phyloP scores from a whole-genome alignment of 2,888 invertebrate species.

The Himalopsyche tibetana region DNA sequence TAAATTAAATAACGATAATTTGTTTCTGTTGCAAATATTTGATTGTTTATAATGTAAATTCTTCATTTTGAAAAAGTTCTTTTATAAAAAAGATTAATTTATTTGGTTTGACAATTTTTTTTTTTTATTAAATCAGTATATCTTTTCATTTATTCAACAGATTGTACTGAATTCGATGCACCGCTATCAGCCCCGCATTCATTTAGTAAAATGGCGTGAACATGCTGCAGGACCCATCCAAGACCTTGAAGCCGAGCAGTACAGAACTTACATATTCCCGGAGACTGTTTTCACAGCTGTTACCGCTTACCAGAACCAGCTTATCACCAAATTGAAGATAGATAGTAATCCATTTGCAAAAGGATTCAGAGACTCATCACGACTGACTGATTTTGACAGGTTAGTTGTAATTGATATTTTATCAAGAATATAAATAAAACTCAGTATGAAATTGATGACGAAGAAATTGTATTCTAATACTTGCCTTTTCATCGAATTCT shows the following conservation, averaged over 20 bases:
- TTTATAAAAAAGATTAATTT: no score
- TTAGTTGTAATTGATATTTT: conserved; percentile 69
- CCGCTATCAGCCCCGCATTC: conserved; percentile 98
- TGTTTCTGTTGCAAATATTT: no score
- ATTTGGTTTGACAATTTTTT: no score
- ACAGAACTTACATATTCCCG: conserved; percentile 96
- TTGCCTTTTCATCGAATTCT: no score
- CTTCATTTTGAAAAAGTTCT: no score
- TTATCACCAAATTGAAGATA: conserved; percentile 98
- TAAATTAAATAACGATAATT: no score
- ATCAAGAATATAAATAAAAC: no score
- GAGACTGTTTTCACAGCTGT: conserved; percentile 99
- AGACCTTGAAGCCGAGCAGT: conserved; percentile 93
- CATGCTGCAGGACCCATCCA: conserved; percentile 84
- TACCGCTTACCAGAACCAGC: conserved; percentile 99
- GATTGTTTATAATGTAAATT: no score
- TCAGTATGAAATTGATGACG: no score
- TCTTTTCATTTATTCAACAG: conserved; percentile 75
- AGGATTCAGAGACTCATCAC: conserved; percentile 96
- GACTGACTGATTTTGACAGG: conserved; percentile 95
- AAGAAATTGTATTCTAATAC: no score
- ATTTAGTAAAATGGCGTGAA: conserved; percentile 87
- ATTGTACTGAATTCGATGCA: conserved; percentile 99
- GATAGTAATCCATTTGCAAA: conserved; percentile 99
- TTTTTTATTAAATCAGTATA: not conserved